Conservation (phyloP, 2,797 vertebrate species). For the Luscinia megarhynchos region DNA sequence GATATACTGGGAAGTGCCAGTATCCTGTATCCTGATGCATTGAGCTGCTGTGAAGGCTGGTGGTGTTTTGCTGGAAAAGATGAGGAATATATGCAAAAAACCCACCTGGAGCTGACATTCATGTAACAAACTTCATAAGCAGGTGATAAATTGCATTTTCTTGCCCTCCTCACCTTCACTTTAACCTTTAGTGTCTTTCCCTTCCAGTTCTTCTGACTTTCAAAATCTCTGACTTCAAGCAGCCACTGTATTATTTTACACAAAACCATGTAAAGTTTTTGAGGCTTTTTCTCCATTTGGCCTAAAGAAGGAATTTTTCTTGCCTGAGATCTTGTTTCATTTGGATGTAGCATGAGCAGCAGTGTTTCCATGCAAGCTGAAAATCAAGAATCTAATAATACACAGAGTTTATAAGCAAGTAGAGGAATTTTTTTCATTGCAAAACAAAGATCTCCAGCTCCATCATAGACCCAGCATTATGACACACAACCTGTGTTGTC, state of each 20-base stretch:
- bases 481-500: not conserved
- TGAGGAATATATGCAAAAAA: not conserved
- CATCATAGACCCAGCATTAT: not conserved
- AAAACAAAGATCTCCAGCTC: not conserved
- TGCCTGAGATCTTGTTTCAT: not conserved
- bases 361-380: not conserved
- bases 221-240: not conserved
- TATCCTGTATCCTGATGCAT: not conserved
- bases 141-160: conserved; percentile 7
- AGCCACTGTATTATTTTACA: not conserved
- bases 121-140: not conserved
- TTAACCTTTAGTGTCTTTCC: not conserved
- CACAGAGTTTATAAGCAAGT: not conserved
- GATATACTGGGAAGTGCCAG: not conserved
- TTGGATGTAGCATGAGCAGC: not conserved
- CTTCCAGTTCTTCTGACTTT: not conserved
- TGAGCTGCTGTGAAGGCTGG: not conserved
- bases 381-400: not conserved
- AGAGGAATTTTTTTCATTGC: not conserved
- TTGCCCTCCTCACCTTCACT: not conserved
- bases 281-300: not conserved
- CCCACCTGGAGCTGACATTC: not conserved
- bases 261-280: not conserved
- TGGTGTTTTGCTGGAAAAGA: not conserved
- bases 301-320: not conserved